These are phyloP conservation scores for Stratiolaelaps scimitus DNA, from an alignment of 1,140 invertebrate species.

Conservation along the genomic window DNA sequence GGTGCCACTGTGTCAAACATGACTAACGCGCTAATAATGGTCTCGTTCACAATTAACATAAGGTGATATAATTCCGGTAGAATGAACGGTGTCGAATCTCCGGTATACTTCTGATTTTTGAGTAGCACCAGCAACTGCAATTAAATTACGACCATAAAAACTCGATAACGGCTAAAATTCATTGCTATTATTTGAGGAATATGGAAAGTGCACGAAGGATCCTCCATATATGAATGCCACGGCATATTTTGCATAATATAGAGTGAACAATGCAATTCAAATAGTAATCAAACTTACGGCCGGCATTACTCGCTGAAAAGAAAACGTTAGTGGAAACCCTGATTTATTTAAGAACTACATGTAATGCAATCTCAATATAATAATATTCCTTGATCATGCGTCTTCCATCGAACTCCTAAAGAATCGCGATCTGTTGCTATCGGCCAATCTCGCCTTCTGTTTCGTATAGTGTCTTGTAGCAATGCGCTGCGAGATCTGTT, in stretches of 20 bases:
- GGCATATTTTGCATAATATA: slow-evolving; percentile 10
- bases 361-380: slow-evolving; percentile 13
- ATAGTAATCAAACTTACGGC: background rate
- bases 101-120: no score
- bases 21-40: slow-evolving; percentile 31
- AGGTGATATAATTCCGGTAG: background rate
- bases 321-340: background rate
- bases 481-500: no score
- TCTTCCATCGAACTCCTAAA: no score
- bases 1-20: slow-evolving; percentile 32
- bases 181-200: slow-evolving; percentile 16
- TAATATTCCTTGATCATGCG: no score
- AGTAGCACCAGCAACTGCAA: no score
- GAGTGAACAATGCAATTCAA: slow-evolving; percentile 1
- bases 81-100: no score
- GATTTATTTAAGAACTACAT: slow-evolving; percentile 28
- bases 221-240: background rate
- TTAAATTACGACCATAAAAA: background rate
- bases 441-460: no score
- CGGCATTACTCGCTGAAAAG: slow-evolving; percentile 29
- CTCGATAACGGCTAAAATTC: background rate
- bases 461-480: no score
- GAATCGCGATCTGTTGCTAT: no score
- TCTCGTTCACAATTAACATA: slow-evolving; percentile 12
- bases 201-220: background rate